A percentile compares a stretch with the other conserved stretches of the same genome.
phyloP scores from a whole-genome alignment of 2,888 invertebrate genomes.

The Teinopalpus imperialis region DNA sequence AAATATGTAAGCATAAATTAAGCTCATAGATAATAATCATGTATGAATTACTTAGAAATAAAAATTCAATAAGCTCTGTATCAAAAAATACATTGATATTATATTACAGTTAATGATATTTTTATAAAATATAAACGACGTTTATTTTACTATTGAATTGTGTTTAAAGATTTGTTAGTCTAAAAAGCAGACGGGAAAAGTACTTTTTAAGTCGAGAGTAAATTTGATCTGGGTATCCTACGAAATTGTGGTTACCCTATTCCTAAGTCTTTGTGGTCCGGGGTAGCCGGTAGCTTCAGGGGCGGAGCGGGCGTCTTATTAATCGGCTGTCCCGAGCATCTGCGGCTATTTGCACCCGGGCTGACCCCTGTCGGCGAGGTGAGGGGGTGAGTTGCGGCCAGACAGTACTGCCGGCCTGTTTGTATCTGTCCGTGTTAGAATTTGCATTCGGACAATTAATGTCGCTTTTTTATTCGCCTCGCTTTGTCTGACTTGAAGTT shows the following conservation, averaged over 20 bases:
- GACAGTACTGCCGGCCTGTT: conserved; percentile 31
- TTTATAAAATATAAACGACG: too few relatives aligned
- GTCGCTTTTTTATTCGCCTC: conserved; percentile 20
- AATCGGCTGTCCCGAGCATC: conserved; percentile 80
- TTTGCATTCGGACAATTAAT: conserved; percentile 27
- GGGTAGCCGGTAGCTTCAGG: conserved; percentile 27
- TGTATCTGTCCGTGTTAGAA: conserved; percentile 33
- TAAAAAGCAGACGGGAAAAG: too few relatives aligned
- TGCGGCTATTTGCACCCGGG: conserved; percentile 64
- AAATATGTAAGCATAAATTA: too few relatives aligned
- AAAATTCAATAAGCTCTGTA: too few relatives aligned
- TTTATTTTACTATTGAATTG: too few relatives aligned
- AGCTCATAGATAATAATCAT: too few relatives aligned
- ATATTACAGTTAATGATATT: too few relatives aligned
- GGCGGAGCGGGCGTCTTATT: conserved; percentile 69
- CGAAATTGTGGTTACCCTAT: conserved; percentile 60
- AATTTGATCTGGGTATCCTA: too few relatives aligned
- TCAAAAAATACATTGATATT: too few relatives aligned
- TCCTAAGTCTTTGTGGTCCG: conserved; percentile 48
- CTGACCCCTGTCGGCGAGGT: conserved; percentile 59
- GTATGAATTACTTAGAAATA: too few relatives aligned
- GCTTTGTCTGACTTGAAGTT: conserved; percentile 11
- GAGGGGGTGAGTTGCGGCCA: conserved; percentile 24
- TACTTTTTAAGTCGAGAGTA: too few relatives aligned
- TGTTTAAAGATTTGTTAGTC: too few relatives aligned